phyloP scores from a whole-genome alignment of 2,888 invertebrate species.

The Heliothis peltigera region DNA sequence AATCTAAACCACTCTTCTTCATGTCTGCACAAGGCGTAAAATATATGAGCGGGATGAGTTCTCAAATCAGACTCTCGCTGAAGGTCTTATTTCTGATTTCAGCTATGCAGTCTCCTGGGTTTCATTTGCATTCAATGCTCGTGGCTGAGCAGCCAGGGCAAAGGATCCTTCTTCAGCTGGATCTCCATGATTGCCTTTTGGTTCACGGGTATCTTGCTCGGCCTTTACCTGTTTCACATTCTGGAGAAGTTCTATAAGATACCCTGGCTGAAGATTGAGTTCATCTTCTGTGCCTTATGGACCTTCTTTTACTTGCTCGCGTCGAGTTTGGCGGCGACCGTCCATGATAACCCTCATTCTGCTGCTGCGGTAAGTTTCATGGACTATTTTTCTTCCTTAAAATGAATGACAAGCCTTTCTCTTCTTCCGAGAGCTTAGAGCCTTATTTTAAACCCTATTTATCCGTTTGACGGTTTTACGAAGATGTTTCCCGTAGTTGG shows the following conservation, averaged over 20 bases:
- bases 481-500: too few species aligned
- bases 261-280: constrained; percentile 96
- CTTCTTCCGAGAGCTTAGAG: too few species aligned
- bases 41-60: too few species aligned
- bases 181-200: constrained; percentile 96
- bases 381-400: not conserved
- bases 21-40: too few species aligned
- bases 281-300: constrained; percentile 93
- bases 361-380: constrained; percentile 93
- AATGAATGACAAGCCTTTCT: too few species aligned
- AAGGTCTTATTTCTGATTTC: constrained; percentile 41
- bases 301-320: constrained; percentile 94
- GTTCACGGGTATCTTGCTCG: constrained; percentile 94
- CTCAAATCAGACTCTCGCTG: too few species aligned
- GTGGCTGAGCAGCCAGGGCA: constrained; percentile 83
- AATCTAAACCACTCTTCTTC: too few species aligned
- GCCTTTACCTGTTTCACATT: constrained; percentile 95
- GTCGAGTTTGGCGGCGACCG: constrained; percentile 92
- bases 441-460: too few species aligned
- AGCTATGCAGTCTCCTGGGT: constrained; percentile 93
- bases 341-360: constrained; percentile 89
- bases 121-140: constrained; percentile 95
- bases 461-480: too few species aligned
- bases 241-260: constrained; percentile 95
- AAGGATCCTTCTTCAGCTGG: constrained; percentile 93